A percentile compares a stretch with the other conserved stretches of the same genome.
Conservation (phyloP, 2,113 vertebrate species). For the Oryzias curvinotus region DNA sequence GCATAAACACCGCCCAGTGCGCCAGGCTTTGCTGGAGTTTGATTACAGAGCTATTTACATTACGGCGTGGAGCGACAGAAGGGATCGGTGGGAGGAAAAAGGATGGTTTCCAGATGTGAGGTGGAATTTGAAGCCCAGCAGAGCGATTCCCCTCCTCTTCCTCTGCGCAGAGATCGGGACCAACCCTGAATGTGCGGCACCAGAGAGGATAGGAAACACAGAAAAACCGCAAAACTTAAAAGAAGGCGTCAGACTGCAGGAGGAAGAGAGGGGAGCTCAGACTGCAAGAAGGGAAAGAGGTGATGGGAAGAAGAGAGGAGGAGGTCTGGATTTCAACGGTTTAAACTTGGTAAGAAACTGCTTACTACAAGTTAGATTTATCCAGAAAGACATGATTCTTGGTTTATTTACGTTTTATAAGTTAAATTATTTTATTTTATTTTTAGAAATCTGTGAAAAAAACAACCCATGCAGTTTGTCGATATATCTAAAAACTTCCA, state of each 20-base stretch:
- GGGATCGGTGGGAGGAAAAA: conserved; percentile 27
- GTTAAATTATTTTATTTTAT: not conserved
- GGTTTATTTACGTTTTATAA: not conserved
- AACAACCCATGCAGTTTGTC: too few relatives aligned
- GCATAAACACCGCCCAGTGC: conserved; percentile 26
- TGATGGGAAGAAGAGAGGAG: conserved; percentile 39
- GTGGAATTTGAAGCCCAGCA: conserved; percentile 68
- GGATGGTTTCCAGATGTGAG: conserved; percentile 82
- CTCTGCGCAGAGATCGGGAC: conserved; percentile 34
- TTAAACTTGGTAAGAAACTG: too few relatives aligned
- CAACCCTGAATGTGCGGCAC: conserved; percentile 20
- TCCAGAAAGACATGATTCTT: not conserved
- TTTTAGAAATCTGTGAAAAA: too few relatives aligned
- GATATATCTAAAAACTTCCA: too few relatives aligned
- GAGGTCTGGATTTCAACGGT: conserved; percentile 1
- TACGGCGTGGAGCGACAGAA: conserved; percentile 48
- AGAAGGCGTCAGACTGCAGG: conserved; percentile 47
- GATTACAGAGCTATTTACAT: conserved; percentile 76
- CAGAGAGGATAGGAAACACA: conserved; percentile 32
- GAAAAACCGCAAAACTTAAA: conserved; percentile 44
- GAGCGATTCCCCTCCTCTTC: conserved; percentile 45
- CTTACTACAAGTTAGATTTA: too few relatives aligned
- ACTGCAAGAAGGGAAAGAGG: conserved; percentile 31
- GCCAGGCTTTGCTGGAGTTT: conserved; percentile 39
- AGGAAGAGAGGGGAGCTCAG: conserved; percentile 46